phyloP scores from a whole-genome alignment of 1,140 invertebrate genomes.

The Druon quercuslanigerum region DNA sequence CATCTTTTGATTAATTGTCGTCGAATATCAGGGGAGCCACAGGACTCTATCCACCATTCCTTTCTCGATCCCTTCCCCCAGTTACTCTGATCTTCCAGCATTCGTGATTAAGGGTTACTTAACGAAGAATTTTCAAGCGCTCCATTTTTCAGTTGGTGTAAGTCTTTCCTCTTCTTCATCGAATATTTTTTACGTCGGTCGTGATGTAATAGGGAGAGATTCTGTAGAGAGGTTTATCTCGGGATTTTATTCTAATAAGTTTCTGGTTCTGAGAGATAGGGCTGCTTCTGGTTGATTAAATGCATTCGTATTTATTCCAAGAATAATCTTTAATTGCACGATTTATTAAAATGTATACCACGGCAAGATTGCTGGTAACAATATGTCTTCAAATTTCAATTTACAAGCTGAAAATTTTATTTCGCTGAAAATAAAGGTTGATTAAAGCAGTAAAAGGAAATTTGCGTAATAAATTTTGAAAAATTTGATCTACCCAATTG shows the following conservation, averaged over 20 bases:
- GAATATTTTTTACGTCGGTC: neutral
- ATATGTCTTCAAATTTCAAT: too few relatives aligned
- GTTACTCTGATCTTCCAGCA: constrained; percentile 28
- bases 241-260: too few relatives aligned
- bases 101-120: constrained; percentile 6
- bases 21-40: constrained; percentile 32
- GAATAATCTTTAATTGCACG: too few relatives aligned
- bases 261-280: too few relatives aligned
- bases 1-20: constrained; percentile 62
- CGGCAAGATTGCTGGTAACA: too few relatives aligned
- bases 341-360: too few relatives aligned
- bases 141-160: neutral
- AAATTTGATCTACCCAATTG: neutral
- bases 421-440: too few relatives aligned
- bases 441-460: too few relatives aligned
- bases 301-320: too few relatives aligned
- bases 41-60: constrained; percentile 29
- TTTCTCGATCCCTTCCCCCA: constrained; percentile 38
- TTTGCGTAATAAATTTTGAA: neutral
- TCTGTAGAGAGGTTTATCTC: too few relatives aligned
- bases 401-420: too few relatives aligned
- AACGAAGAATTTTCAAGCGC: constrained; percentile 5
- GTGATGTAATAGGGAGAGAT: neutral
- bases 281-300: too few relatives aligned
- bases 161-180: neutral